Evolutionary conservation across 2,888 invertebrate genomes (phyloP), one percentile per base, ranked within the genome.

Genomic region (Agrotis ipsilon): DNA sequence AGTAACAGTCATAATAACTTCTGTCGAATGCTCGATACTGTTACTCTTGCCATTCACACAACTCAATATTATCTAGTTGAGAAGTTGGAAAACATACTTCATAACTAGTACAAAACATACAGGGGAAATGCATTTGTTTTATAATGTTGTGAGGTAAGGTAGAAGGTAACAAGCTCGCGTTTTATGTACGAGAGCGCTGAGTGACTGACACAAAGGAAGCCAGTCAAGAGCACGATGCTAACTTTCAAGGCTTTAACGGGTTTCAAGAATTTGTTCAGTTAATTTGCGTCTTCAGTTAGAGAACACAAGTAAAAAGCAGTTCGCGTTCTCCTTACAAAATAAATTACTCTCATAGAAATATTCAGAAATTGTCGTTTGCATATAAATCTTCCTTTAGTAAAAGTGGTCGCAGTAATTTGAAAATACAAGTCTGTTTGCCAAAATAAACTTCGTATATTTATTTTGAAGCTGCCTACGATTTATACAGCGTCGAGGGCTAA

Each of bases 1-100:
- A 85, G 87, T 87, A 84, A 86, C 84, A 88, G 87, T 86, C 87
- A 88, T 88, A 90, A 89, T 90, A 89, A 89, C 86, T 90, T 88
- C 81, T 86, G 86, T 85, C 76, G 81, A 86, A 86, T 86, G 81
- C 83, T 84, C 86, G 49, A 75, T 83, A 72, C 59, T 68, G 69
- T 71, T 67, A 51, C 68, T 84, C 81, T 84, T 81, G 79, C 83
- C 80, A 77, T 84, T 77, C 79, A 76, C 82, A 82, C 75, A 78
- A 77, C 71, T 85, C 77, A 75, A 82, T 76, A 77, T 76, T 82
- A 81, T 83, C 61, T 80, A 68, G 19, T 24, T 60, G 59, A 63
- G 59, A 72, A 78, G 67, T 75, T 80, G 55, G 78, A 70, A 62
- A 63, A 68, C 32, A 76, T 59, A 64, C 46, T 68, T 78, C 59